Evolutionary conservation across 2,797 vertebrate genomes (phyloP), one percentile per base, ranked within the genome.

Genomic region (Falco peregrinus): DNA sequence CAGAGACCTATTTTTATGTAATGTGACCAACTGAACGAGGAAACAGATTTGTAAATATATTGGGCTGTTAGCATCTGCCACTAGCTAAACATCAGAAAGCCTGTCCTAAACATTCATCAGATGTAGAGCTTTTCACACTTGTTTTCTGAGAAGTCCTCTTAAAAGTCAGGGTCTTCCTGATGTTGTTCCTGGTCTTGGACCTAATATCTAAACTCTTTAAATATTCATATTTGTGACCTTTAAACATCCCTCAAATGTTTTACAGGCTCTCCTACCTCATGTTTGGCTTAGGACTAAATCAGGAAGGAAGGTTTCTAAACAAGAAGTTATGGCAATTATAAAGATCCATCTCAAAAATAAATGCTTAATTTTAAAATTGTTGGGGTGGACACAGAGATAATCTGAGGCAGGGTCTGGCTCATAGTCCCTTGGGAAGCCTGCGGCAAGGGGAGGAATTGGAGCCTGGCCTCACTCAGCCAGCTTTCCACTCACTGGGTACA

Each of bases 101-200:
- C 6, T 82, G 5, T 63, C 11, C 5, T 20, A 79, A 89, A 59
- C 6, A 37, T 10, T 65, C 15, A 39, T 28, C 11, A 5, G 5
- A 41, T 5, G 10, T 3, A 2, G 2, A 43, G 2, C 1, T 53
- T 68, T 84, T 54, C 1, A 5, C 61, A 28, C n/a, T 41, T 73
- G 2, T 69, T 64, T 6, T 43, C 28, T 45, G 5, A 57, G 3
- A 69, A 39, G 1, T 21, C 10, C 2, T 56, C 11, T 41, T 47
- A 84, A 90, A 76, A 28, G 2, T 61, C 11, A 17, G 2, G 2
- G 0, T 64, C 4, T 28, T 61, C 3, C 26, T 45, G 8, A 25
- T 25, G 5, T 4, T 63, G 1, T 29, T 81, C 16, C 31, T 68
- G 6, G 5, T 39, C 21, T 37, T 64, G 16, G 3, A 0, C 5